Evolutionary conservation across 2,888 invertebrate genomes (phyloP).

Genomic region (Tenthredo scrophulariae): DNA sequence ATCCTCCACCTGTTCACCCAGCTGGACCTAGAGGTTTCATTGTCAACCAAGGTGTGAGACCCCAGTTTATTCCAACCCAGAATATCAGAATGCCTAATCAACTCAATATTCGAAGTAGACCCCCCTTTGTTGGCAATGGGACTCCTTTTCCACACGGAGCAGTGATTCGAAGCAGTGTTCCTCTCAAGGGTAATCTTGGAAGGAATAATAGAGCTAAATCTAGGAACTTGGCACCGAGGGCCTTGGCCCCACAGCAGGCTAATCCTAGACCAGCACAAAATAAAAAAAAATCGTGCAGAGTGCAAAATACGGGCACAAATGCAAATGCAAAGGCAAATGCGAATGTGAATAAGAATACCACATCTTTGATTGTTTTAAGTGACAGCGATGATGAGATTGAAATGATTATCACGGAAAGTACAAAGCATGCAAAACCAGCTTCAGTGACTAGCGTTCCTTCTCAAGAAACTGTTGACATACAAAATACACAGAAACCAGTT

Average conservation of each 20-base stretch:
- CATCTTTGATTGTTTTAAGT: constrained; percentile 73
- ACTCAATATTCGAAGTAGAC: neutral
- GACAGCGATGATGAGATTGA: constrained; percentile 76
- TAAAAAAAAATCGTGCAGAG: neutral
- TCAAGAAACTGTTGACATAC: neutral
- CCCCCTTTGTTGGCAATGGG: constrained; percentile 16
- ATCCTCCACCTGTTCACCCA: neutral
- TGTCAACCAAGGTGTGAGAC: constrained; percentile 7
- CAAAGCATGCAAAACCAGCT: constrained; percentile 3
- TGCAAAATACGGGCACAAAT: neutral
- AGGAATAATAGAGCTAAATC: constrained; percentile 34
- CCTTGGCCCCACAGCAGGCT: neutral
- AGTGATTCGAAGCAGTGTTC: constrained; percentile 60
- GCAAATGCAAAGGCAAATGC: no score
- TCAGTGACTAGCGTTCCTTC: constrained; percentile 32
- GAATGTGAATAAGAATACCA: constrained; percentile 63
- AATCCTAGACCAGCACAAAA: neutral
- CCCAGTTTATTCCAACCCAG: constrained; percentile 13
- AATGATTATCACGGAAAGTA: constrained; percentile 72
- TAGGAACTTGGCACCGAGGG: neutral
- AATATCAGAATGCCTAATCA: constrained; percentile 21
- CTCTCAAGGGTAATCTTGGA: constrained; percentile 53
- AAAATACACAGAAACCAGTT: constrained; percentile 57
- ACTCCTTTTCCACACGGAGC: constrained; percentile 62
- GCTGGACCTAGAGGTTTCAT: constrained; percentile 48